Conservation (phyloP, 2,888 invertebrate species). For the Diadromus collaris region DNA sequence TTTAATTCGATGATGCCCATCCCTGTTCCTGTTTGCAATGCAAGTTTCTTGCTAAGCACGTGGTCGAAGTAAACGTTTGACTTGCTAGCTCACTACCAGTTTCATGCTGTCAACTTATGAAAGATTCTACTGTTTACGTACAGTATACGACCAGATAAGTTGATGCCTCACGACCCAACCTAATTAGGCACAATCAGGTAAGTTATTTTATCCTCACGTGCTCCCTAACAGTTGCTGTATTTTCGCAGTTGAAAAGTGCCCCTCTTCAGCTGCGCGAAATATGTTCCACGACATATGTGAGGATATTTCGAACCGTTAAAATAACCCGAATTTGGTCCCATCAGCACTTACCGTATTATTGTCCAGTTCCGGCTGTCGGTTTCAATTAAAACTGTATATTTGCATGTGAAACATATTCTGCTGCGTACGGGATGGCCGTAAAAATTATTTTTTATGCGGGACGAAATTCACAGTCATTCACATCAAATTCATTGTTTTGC, state of each 20-base stretch:
- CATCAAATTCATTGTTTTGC: background rate
- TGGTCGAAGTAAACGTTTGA: background rate
- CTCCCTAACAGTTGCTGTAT: background rate
- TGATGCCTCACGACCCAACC: background rate
- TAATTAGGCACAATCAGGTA: background rate
- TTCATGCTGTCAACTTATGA: background rate
- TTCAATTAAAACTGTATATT: background rate
- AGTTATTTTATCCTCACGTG: background rate
- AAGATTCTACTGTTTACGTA: slow-evolving; percentile 26
- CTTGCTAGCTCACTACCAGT: background rate
- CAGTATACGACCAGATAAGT: background rate
- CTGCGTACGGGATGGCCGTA: background rate
- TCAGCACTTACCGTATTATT: too few species aligned
- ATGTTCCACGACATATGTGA: background rate
- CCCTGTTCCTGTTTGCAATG: too few species aligned
- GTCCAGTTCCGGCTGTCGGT: too few species aligned
- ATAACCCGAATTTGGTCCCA: too few species aligned
- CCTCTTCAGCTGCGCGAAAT: background rate
- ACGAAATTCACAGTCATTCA: background rate
- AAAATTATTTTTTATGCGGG: background rate
- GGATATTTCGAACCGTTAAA: too few species aligned
- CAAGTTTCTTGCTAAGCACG: background rate
- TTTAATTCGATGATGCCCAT: too few species aligned
- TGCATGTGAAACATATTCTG: background rate
- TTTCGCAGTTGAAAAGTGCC: background rate